These are phyloP conservation scores for Ecliptopera silaceata DNA, from an alignment of 2,888 invertebrate species.

Conservation along the genomic window DNA sequence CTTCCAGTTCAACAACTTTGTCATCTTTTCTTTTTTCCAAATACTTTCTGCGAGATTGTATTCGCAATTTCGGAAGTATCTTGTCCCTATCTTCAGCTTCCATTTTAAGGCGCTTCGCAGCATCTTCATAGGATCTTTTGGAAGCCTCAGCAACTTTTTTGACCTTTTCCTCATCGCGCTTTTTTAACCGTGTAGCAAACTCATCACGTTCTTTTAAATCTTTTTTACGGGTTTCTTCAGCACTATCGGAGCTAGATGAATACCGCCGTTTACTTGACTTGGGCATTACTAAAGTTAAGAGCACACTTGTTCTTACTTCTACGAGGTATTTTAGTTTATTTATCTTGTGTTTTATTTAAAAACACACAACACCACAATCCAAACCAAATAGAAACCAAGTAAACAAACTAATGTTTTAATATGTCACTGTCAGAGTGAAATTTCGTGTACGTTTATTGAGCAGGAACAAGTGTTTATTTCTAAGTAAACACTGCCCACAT, in stretches of 20 bases:
- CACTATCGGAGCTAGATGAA: constrained; percentile 86
- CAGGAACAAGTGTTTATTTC: too few relatives aligned
- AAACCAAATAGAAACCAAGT: too few relatives aligned
- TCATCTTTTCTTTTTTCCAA: constrained; percentile 98
- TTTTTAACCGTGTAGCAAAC: constrained; percentile 93
- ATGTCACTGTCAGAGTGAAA: too few relatives aligned
- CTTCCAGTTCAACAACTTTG: constrained; percentile 97
- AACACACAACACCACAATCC: too few relatives aligned
- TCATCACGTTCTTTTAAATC: constrained; percentile 97
- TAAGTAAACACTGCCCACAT: too few relatives aligned
- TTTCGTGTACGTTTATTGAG: too few relatives aligned
- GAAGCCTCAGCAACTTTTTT: constrained; percentile 89
- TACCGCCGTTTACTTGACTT: constrained; percentile 71
- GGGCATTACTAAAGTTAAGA: constrained; percentile 47
- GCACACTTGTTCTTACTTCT: too few relatives aligned
- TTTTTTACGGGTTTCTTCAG: constrained; percentile 89
- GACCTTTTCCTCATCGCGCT: constrained; percentile 94
- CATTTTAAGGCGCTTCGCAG: constrained; percentile 93
- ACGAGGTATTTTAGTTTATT: too few relatives aligned
- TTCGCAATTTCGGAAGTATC: constrained; percentile 92
- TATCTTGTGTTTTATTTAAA: too few relatives aligned
- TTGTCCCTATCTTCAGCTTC: constrained; percentile 94
- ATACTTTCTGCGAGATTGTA: constrained; percentile 96
- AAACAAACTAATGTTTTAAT: too few relatives aligned
- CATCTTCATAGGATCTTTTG: constrained; percentile 91